A percentile compares a stretch with the other conserved stretches of the same genome.
Conservation (phyloP, 35 echinoderm and acorn worm genomes). For the Apostichopus californicus region DNA sequence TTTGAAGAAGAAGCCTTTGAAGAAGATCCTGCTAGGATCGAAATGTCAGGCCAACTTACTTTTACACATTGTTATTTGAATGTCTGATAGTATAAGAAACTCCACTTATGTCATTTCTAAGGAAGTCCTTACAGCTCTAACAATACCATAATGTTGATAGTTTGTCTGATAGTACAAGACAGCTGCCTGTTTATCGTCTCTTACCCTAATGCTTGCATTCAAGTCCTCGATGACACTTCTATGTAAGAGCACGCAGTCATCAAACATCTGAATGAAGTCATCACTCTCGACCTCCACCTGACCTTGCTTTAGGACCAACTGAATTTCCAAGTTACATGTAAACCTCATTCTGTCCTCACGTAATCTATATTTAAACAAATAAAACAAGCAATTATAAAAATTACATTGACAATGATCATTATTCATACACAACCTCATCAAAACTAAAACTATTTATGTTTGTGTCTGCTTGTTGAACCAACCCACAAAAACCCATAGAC, state of each 20-base stretch:
- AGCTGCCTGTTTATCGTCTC: not conserved
- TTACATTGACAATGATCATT: not conserved
- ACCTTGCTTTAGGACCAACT: constrained; percentile 92
- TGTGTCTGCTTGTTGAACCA: too few relatives aligned
- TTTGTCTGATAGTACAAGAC: too few relatives aligned
- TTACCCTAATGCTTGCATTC: constrained; percentile 93
- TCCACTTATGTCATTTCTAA: too few relatives aligned
- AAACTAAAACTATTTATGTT: too few relatives aligned
- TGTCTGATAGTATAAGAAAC: not conserved
- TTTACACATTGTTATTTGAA: too few relatives aligned
- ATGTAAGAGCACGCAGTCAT: constrained; percentile 88
- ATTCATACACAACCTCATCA: too few relatives aligned
- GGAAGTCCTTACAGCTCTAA: too few relatives aligned
- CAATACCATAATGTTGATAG: too few relatives aligned
- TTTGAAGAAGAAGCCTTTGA: too few relatives aligned
- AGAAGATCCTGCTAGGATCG: fast-evolving
- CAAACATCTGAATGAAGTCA: constrained; percentile 75
- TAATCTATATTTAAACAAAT: constrained; percentile 56
- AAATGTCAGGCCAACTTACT: fast-evolving
- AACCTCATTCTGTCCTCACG: constrained; percentile 85
- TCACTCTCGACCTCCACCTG: constrained; percentile 92
- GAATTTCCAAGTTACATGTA: constrained; percentile 93
- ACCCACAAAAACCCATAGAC: too few relatives aligned
- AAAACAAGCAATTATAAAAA: not conserved
- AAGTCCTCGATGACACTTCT: constrained; percentile 93